Evolutionary conservation across 2,797 vertebrate species (phyloP).

Genomic region (Sebastolobus altivelis): DNA sequence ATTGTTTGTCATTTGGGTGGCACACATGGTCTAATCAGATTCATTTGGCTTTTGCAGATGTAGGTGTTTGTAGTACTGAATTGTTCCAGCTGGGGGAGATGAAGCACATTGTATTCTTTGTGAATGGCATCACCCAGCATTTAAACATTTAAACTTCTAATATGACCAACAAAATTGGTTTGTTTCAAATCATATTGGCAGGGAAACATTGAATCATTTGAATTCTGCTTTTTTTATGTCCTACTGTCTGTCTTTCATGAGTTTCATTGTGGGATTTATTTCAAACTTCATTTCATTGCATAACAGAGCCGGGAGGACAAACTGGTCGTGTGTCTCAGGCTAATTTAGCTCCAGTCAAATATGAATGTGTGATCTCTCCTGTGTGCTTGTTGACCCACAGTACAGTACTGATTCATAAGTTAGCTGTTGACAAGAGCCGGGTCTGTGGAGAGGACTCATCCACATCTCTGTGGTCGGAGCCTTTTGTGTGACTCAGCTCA

Average conservation of each 20-base stretch:
- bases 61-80: conserved; percentile 37
- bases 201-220: neutral
- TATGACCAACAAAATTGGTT: neutral
- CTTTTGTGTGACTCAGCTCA: conserved; percentile 61
- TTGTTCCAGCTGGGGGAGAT: conserved; percentile 63
- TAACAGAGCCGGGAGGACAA: neutral
- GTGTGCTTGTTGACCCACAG: neutral
- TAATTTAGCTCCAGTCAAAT: neutral
- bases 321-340: neutral
- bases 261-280: neutral
- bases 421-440: neutral
- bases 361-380: neutral
- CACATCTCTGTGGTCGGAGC: conserved; percentile 22
- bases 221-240: neutral
- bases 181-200: neutral
- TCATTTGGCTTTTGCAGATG: neutral
- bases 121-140: neutral
- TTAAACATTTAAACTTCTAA: conserved; percentile 3
- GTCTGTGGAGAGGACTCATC: neutral
- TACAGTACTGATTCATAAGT: neutral
- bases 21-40: neutral
- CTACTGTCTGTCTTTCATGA: neutral
- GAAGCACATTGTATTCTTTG: neutral
- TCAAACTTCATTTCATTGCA: conserved; percentile 3
- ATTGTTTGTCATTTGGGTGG: neutral